Evolutionary conservation across 2,113 vertebrate genomes (phyloP), one percentile per base, ranked within the genome.

Genomic region (Bettongia penicillata): DNA sequence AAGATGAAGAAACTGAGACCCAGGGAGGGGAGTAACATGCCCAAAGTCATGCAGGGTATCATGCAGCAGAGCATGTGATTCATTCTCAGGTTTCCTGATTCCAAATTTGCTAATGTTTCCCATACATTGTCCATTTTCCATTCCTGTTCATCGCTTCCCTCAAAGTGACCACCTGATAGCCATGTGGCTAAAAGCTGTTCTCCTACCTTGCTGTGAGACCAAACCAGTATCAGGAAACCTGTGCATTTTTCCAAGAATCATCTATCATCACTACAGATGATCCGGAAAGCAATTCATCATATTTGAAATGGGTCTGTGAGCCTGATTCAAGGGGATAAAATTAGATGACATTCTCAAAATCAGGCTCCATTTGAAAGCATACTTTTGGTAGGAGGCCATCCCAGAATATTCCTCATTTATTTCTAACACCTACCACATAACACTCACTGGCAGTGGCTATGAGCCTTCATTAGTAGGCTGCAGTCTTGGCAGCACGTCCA

Each of bases 301-400:
- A 28, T 1, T 8, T 51, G 94, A 96, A 92, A 96, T 93, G 94
- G 96, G 48, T 77, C 61, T 61, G 93, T 8, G 19, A 31, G 93
- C 57, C 89, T 43, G 90, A 95, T 96, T 94, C 94, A 6, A 19
- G 90, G 89, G 61, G 90, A 93, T 92, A 91, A 52, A 92, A 94
- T 92, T 26, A 95, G 53, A 89, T 68, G 31, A 53, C 43, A 28
- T 91, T 96, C 93, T 89, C 1, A 0, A 31, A 28, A 94, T 48
- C 53, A 93, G 53, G 43, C 25, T 49, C 92, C 91, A 94, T 92
- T 2, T 11, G 95, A 95, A n/a, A 91, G 94, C 92, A 94, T 48
- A 3, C 37, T 51, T 89, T 84, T 22, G 0, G 94, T 3, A 16
- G 16, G 0, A 0, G 14, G 90, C 84, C 91, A 55, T 14, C 23